phyloP scores from a whole-genome alignment of 2,113 vertebrate genomes.

The Dendropsophus ebraccatus region DNA sequence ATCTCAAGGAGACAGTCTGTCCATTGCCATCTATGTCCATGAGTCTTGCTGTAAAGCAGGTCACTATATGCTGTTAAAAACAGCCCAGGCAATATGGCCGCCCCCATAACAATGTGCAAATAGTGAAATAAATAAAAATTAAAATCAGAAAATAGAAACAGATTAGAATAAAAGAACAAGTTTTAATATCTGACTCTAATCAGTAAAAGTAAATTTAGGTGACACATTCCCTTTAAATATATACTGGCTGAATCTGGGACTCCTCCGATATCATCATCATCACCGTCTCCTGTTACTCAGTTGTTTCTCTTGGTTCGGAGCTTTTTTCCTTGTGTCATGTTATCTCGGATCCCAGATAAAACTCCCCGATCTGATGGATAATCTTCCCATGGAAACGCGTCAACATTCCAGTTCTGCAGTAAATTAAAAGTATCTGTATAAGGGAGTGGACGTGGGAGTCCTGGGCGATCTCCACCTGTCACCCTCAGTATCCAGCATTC shows the following conservation, averaged over 20 bases:
- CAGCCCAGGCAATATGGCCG: no score
- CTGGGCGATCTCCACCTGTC: slow-evolving; percentile 12
- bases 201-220: no score
- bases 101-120: no score
- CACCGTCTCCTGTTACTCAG: background rate
- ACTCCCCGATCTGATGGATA: background rate
- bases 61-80: no score
- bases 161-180: no score
- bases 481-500: background rate
- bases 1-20: no score
- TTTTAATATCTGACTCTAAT: no score
- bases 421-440: slow-evolving; percentile 38
- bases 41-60: no score
- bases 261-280: background rate
- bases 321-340: background rate
- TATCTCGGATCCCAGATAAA: slow-evolving; percentile 12
- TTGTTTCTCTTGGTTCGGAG: background rate
- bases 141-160: no score
- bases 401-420: background rate
- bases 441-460: slow-evolving; percentile 3
- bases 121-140: no score
- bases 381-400: slow-evolving; percentile 9
- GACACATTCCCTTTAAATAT: no score
- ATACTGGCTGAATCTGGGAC: background rate
- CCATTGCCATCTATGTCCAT: no score